Evolutionary conservation across 1,140 invertebrate species (phyloP), one percentile per base, ranked within the genome.

Genomic region (Cecropterus lyciades): DNA sequence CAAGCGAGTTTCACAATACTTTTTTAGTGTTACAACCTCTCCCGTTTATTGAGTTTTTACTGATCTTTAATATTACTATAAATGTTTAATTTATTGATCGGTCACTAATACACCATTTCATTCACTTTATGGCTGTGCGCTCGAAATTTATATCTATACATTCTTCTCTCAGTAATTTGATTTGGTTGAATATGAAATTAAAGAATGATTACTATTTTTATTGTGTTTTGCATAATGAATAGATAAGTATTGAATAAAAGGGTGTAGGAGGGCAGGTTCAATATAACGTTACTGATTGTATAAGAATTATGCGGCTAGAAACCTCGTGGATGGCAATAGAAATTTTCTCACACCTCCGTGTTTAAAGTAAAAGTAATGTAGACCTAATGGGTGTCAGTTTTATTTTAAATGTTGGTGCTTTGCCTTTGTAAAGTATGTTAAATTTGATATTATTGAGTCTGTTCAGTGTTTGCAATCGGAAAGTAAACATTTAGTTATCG

Each of bases 1-100:
- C 62, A 42, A 24, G 17, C 27, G 43, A 56, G 56, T 79, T 78
- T 79, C 77, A 79, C 74, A 83, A 83, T 72, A 67, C 67, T 67
- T 40, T 78, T 63, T 77, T 73, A 53, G 73, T 72, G 67, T 74
- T 66, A 70, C 67, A 75, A 70, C 56, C 71, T 77, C 69, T 65
- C 64, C 45, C 72, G 77, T 85, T 84, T 85, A 89, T 87, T 84
- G 82, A 76, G 70, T 73, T 85, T 88, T 88, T 88, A 88, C 79
- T 75, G 77, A 77, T 82, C 71, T 85, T 89, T 85, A 86, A 86
- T 84, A 86, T 75, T 78, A 76, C 79, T 79, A 86, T 86, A 85
- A 89, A 85, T 89, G 71, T 85, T 75, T 84, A 79, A 87, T 86
- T 89, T 89, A 87, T 82, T 76, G 65, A 80, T 68, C 52, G 62